phyloP scores from a whole-genome alignment of 2,797 vertebrate species.

The Emydoidea blandingii region DNA sequence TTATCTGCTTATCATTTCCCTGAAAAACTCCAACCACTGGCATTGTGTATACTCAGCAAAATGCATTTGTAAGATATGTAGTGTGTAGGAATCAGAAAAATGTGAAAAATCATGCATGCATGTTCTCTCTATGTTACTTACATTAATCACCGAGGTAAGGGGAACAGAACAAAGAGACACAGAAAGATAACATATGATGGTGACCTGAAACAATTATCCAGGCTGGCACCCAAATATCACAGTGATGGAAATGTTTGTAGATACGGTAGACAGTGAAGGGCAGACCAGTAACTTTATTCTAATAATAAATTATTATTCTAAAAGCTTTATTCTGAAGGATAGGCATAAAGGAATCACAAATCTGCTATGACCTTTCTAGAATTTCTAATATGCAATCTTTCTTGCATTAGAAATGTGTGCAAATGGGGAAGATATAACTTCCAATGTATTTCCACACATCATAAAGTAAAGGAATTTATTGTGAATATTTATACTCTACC shows the following conservation, averaged over 20 bases:
- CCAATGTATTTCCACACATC: not conserved
- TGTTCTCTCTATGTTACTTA: not conserved
- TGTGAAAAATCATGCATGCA: not conserved
- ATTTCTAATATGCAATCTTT: constrained; percentile 15
- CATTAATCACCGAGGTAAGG: not conserved
- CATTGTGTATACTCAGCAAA: not conserved
- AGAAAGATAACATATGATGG: not conserved
- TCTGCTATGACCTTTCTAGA: constrained; percentile 13
- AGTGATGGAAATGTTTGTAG: not conserved
- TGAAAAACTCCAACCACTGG: not conserved
- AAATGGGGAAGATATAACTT: not conserved
- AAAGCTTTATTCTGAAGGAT: not conserved
- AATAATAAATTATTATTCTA: not conserved
- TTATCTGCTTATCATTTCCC: constrained; percentile 33
- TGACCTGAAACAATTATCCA: constrained; percentile 16
- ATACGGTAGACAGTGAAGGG: not conserved
- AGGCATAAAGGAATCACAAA: not conserved
- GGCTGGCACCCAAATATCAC: not conserved
- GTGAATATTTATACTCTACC: not conserved
- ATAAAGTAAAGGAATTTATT: constrained; percentile 9
- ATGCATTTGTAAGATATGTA: constrained; percentile 24
- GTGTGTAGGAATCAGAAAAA: not conserved
- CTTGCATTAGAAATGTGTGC: not conserved
- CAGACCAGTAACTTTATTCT: not conserved
- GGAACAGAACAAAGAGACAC: constrained; percentile 29